Conservation (phyloP, 1,140 invertebrate genomes). For the Penaeus vannamei region DNA sequence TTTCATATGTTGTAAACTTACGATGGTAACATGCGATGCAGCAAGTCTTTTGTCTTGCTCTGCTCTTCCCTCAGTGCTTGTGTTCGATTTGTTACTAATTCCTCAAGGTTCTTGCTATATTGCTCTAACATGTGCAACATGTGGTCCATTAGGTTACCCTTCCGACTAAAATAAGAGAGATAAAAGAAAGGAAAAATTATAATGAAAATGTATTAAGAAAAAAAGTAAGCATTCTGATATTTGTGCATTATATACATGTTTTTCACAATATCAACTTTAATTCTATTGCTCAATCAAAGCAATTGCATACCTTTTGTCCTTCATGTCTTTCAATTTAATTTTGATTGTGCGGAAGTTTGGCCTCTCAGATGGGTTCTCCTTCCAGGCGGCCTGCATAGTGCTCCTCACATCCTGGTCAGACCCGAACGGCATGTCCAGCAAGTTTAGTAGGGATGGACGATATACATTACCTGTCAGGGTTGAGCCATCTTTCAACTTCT, state of each 20-base stretch:
- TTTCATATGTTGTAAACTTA: constrained; percentile 13
- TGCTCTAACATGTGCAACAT: constrained; percentile 98
- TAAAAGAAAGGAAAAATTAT: constrained; percentile 57
- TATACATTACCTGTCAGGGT: constrained; percentile 49
- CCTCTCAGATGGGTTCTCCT: constrained; percentile 80
- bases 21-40: constrained; percentile 93
- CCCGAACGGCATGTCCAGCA: constrained; percentile 63
- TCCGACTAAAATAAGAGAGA: constrained; percentile 73
- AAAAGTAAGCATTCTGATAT: not conserved
- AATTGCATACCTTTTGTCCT: constrained; percentile 74
- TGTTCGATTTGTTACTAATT: constrained; percentile 91
- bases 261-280: not conserved
- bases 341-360: constrained; percentile 81
- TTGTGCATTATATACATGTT: not conserved
- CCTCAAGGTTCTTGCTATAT: constrained; percentile 94
- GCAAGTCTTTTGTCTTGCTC: constrained; percentile 91
- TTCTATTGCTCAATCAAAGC: no score
- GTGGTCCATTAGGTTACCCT: constrained; percentile 94
- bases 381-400: constrained; percentile 82
- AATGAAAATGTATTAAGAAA: not conserved
- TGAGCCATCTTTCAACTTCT: constrained; percentile 49
- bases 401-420: constrained; percentile 47
- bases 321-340: constrained; percentile 82
- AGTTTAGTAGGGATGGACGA: constrained; percentile 56
- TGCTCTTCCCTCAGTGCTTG: constrained; percentile 91